These are phyloP conservation scores for Orius insidiosus DNA, from an alignment of 1,140 invertebrate species.

Conservation along the genomic window DNA sequence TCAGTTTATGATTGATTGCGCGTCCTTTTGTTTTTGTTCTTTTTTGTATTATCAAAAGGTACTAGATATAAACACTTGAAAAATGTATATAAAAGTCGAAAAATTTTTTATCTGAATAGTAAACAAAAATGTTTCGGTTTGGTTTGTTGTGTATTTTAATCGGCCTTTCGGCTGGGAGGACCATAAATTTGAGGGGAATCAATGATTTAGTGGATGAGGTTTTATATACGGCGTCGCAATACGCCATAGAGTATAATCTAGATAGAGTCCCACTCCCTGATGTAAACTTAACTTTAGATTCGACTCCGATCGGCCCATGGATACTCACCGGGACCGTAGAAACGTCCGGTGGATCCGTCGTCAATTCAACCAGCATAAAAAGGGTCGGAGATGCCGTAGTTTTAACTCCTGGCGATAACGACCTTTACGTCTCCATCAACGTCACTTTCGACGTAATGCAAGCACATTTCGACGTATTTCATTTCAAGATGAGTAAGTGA, in stretches of 20 bases:
- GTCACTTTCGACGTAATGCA: background rate
- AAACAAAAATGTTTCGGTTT: no score
- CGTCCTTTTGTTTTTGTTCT: no score
- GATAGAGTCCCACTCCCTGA: background rate
- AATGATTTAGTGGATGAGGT: background rate
- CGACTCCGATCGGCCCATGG: background rate
- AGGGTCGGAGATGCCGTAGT: background rate
- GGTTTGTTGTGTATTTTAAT: no score
- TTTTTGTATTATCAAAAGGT: no score
- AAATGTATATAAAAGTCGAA: no score
- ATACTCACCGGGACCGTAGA: background rate
- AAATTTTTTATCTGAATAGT: no score
- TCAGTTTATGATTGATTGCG: no score
- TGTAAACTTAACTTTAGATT: background rate
- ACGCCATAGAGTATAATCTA: background rate
- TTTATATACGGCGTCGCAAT: background rate
- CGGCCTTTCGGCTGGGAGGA: no score
- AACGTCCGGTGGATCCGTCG: background rate
- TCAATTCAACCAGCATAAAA: background rate
- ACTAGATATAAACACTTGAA: no score
- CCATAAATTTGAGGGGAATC: no score
- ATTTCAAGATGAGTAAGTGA: no score
- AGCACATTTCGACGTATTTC: no score
- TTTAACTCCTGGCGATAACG: background rate
- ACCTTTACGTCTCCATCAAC: background rate